Evolutionary conservation across 2,113 vertebrate species (phyloP).

Genomic region (Cyphomyrus plagiostoma): DNA sequence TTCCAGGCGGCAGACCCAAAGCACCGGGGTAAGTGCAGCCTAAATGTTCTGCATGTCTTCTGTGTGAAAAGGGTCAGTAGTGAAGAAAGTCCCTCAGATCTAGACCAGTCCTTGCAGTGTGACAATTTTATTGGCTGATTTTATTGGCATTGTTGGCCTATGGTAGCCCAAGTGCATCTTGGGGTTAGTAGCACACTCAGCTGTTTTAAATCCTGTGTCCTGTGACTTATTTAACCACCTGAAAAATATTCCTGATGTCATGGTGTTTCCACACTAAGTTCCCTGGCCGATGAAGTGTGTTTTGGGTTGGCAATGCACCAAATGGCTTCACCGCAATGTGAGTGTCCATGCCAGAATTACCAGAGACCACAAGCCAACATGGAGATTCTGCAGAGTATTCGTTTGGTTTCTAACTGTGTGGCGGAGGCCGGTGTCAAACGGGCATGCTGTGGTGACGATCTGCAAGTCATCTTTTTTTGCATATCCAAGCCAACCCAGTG

Average conservation of each 20-base stretch:
- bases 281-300: background rate
- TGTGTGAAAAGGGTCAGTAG: background rate
- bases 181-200: background rate
- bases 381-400: background rate
- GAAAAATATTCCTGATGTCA: background rate
- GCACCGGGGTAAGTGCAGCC: conserved; percentile 88
- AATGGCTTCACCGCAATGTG: background rate
- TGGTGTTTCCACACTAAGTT: background rate
- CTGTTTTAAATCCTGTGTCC: background rate
- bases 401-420: background rate
- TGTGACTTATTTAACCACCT: background rate
- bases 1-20: conserved; percentile 95
- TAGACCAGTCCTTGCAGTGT: background rate
- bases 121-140: background rate
- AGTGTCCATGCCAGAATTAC: background rate
- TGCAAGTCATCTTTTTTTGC: background rate
- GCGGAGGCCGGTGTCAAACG: background rate
- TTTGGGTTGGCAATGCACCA: background rate
- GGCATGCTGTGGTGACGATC: background rate
- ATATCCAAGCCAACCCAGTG: conserved; percentile 33
- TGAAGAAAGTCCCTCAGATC: background rate
- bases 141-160: background rate
- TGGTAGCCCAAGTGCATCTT: background rate
- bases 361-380: conserved; percentile 30
- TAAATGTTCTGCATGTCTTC: background rate